Conservation (phyloP, 2,113 vertebrate species). For the Lontra canadensis region DNA sequence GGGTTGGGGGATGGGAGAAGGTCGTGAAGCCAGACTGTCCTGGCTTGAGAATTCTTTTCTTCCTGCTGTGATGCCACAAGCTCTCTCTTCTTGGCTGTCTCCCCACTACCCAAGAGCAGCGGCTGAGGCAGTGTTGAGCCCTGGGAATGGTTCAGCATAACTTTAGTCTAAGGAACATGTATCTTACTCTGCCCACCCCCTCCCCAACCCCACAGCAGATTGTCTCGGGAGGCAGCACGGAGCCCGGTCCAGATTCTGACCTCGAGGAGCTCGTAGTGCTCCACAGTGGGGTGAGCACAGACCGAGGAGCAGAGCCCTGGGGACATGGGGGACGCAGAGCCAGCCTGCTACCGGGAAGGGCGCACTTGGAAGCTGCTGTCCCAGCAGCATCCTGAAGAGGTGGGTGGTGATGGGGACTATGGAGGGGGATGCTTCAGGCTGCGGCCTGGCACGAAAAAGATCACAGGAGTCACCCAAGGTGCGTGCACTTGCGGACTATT, state of each 20-base stretch:
- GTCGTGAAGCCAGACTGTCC: background rate
- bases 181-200: background rate
- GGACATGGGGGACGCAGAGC: background rate
- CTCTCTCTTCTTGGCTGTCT: background rate
- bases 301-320: background rate
- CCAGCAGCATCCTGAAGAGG: rapidly evolving
- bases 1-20: background rate
- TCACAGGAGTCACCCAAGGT: background rate
- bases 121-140: background rate
- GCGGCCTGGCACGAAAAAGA: background rate
- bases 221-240: background rate
- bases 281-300: background rate
- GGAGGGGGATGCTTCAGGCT: background rate
- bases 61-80: too few species aligned
- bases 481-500: background rate
- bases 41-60: background rate
- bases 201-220: rapidly evolving
- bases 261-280: rapidly evolving
- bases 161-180: background rate
- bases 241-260: background rate
- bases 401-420: background rate
- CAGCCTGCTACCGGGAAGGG: background rate
- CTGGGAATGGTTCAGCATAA: too few species aligned
- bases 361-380: rapidly evolving
- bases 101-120: background rate